phyloP scores from a whole-genome alignment of 1,140 invertebrate species.

The Zaprionus camerounensis region DNA sequence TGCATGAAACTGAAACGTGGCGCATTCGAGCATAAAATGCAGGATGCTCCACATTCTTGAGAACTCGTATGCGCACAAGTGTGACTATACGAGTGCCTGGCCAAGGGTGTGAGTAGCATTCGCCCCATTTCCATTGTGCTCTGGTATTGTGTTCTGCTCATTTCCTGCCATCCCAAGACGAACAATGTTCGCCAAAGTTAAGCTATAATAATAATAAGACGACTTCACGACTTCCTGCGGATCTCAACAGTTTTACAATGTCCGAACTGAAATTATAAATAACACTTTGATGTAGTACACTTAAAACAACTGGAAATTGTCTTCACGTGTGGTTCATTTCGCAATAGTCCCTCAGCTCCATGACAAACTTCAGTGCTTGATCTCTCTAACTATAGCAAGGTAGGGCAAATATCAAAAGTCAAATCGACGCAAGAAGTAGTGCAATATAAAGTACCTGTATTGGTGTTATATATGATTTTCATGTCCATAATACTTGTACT shows the following conservation, averaged over 20 bases:
- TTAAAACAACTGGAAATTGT: not conserved
- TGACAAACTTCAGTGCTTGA: no score
- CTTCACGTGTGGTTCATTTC: no score
- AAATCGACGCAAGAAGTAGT: no score
- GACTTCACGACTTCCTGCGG: not conserved
- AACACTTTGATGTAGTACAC: not conserved
- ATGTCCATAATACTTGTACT: no score
- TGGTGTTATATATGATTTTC: no score
- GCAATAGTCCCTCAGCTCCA: no score
- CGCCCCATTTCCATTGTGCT: conserved; percentile 33
- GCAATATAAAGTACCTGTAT: no score
- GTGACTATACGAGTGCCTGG: conserved; percentile 8
- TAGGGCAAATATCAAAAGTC: no score
- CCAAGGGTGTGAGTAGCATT: not conserved
- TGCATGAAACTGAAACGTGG: conserved; percentile 55
- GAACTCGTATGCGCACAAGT: conserved; percentile 2
- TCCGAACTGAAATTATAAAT: conserved; percentile 5
- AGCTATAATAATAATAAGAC: not conserved
- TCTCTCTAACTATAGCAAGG: no score
- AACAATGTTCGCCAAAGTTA: conserved; percentile 5
- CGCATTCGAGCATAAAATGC: conserved; percentile 45
- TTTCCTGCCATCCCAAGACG: conserved; percentile 19
- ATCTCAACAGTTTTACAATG: conserved; percentile 2
- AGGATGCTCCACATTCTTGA: conserved; percentile 31
- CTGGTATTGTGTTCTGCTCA: conserved; percentile 38